Conservation (phyloP, 92 coral and sea anemone species). For the Scolanthus callimorphus region DNA sequence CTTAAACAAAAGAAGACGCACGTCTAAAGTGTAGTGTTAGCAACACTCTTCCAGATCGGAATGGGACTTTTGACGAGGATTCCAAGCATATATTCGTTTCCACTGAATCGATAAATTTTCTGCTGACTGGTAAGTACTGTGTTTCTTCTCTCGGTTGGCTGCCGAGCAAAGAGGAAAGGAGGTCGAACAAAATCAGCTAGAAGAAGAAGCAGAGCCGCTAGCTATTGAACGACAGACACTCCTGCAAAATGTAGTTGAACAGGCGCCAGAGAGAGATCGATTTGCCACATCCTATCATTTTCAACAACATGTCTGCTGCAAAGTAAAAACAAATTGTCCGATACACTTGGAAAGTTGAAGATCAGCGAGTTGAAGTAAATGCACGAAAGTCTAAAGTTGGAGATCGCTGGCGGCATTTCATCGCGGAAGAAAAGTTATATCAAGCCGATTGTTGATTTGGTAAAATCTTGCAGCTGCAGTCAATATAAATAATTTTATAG, state of each 20-base stretch:
- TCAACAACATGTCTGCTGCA: constrained; percentile 9
- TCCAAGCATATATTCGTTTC: too few relatives aligned
- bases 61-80: too few relatives aligned
- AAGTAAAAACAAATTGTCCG: constrained; percentile 7
- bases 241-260: constrained; percentile 26
- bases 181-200: constrained; percentile 9
- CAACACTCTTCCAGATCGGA: too few relatives aligned
- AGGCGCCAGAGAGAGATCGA: constrained; percentile 24
- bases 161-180: constrained; percentile 23
- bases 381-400: background rate
- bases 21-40: too few relatives aligned
- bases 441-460: constrained; percentile 6
- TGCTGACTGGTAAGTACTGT: too few relatives aligned
- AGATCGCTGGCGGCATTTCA: background rate
- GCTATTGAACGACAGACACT: constrained; percentile 26
- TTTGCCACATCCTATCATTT: constrained; percentile 12
- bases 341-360: constrained; percentile 5
- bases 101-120: too few relatives aligned
- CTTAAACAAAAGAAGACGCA: too few relatives aligned
- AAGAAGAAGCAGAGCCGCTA: constrained; percentile 3
- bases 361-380: constrained; percentile 1
- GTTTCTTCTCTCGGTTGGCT: constrained; percentile 34
- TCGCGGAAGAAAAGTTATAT: constrained; percentile 17
- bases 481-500: too few relatives aligned
- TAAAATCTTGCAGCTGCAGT: constrained; percentile 8